Evolutionary conservation across 2,888 invertebrate species (phyloP).

Genomic region (Agonum fuliginosum): DNA sequence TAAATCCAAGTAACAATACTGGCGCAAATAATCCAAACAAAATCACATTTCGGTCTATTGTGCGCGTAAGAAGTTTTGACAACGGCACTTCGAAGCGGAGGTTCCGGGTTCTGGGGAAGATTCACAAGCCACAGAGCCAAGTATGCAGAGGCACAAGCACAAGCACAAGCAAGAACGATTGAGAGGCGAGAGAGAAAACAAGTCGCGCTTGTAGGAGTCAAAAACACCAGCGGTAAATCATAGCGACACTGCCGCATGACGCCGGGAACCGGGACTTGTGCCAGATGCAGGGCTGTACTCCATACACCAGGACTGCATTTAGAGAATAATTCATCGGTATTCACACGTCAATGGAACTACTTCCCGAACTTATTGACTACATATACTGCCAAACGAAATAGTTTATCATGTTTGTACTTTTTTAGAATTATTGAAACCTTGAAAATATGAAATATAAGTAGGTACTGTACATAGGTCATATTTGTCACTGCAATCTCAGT

Average conservation of each 20-base stretch:
- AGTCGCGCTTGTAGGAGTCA: conserved; percentile 61
- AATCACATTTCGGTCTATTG: conserved; percentile 39
- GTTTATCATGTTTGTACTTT: too few relatives aligned
- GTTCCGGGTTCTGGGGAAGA: background rate
- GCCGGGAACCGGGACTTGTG: background rate
- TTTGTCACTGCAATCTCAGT: too few relatives aligned
- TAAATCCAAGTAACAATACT: conserved; percentile 27
- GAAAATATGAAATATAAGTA: too few relatives aligned
- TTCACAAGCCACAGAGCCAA: background rate
- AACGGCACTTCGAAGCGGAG: conserved; percentile 4
- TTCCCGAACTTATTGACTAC: too few relatives aligned
- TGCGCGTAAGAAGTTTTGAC: conserved; percentile 28
- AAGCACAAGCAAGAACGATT: conserved; percentile 31
- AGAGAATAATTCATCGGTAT: too few relatives aligned
- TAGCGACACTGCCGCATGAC: conserved; percentile 61
- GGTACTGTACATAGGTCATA: too few relatives aligned
- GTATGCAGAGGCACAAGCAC: conserved; percentile 1
- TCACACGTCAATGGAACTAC: too few relatives aligned
- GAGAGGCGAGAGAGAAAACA: conserved; percentile 46
- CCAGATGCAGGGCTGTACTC: background rate
- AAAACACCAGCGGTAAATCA: conserved; percentile 65
- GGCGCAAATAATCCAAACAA: conserved; percentile 37
- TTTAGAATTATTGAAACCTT: too few relatives aligned
- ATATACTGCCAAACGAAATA: too few relatives aligned
- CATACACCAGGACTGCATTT: background rate